Base-by-base conservation (phyloP, 1,140 invertebrate species). In the Sipha flava region DNA sequence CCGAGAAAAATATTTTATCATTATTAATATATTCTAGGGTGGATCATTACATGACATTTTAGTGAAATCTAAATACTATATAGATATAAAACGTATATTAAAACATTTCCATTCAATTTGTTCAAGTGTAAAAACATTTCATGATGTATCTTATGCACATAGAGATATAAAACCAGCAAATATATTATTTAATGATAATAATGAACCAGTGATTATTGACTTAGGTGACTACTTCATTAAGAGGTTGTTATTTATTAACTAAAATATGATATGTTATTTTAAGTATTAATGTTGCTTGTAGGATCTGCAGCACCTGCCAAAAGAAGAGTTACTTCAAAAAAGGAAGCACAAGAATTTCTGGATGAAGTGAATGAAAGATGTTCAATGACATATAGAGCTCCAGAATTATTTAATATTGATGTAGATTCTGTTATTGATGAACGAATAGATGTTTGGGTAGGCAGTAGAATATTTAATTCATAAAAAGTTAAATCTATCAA, bases 321-420 rank as follows among this genome's bases (percentile, higher is more conserved):
- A 83, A 87, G 94, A 10, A 90, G 93, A 84, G 89, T 95, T n/a
- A 90, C 88, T 77, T 90, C 89, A 3, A 87, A 89, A 54, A 88
- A 89, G 81, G 92, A 93, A 83, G 93, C 93, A 0, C 90, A 91
- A 83, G 86, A 88, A 66, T 84, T 95, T 21, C 92, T 95, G 86
- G 95, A 96, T 85, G 84, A 90, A 66, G 94, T 94, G 9, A 92
- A 92, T 77, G 93, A 95, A 86, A 88, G 92, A 81, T 94, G 93
- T 85, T 93, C 93, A 26, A 95, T 96, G 90, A 90, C 93, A 14
- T 96, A 95, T 83, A 87, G 93, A 84, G 93, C 94, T 23, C 95
- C 94, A 21, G 94, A 96, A 87, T 86, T 96, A 37, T 96, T 96
- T 83, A 92, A 92, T 83, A 93, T 95, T 47, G 91, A 95, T 86